Base-by-base conservation (phyloP, 2,888 invertebrate species). In the Dynastes hyllus region DNA sequence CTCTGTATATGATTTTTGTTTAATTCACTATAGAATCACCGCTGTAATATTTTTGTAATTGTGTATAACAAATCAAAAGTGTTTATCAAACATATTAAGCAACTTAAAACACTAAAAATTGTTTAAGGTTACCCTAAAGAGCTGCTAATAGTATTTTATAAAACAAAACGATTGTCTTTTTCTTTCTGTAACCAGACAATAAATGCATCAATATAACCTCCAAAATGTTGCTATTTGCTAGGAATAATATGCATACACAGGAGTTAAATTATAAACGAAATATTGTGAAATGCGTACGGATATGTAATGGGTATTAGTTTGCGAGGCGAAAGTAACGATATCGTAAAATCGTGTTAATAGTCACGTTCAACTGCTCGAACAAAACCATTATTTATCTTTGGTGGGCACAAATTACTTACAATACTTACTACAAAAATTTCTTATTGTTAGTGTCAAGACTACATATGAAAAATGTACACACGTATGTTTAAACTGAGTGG, bases 311-410 rank as follows among this genome's bases (percentile, higher is more conserved):
- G 45, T 61, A 75, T 50, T 75, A 75, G 61, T 29, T 45, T 9
- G 37, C 32, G 40, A 71, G 71, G 73, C 27, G 73, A 75, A 27
- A 75, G 45, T 29, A 75, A 61, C 61, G 29, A n/a, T 40, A 53
- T 16, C 45, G 13, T 61, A 37, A 69, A 22, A 61, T 58, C 67
- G 55, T 58, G 77, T 67, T 40, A 69, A 37, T 37, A 69, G 61
- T 69, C 58, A 77, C 67, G 77, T 77, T 69, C 77, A 69, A 58
- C 58, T 61, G 40, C 29, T 45, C 11, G 61, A 27, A 22, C 13
- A 37, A 66, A 55, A 22, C 22, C 16, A 58, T 13, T 51, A 22
- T 58, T 58, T 58, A 58, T 58, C 22, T 58, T 58, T 58, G 55
- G 22, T 8, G 55, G 22, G 16, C 22, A n/a, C n/a, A 22, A 22